Evolutionary conservation across 2,888 invertebrate species (phyloP).

Genomic region (Pocota personata): DNA sequence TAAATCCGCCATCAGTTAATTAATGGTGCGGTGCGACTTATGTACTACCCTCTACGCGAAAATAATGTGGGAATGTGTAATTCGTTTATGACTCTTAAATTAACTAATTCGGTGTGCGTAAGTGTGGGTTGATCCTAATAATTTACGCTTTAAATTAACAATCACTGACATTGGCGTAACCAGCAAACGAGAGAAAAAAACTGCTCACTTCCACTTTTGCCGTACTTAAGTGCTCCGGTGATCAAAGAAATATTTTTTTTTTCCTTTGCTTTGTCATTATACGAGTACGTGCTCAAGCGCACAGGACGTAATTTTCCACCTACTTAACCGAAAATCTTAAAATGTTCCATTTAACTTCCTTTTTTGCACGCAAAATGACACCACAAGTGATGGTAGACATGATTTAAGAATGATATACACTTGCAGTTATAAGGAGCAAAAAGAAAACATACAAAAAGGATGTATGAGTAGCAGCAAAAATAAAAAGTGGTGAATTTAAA

Average conservation of each 20-base stretch:
- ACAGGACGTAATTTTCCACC: slow-evolving; percentile 45
- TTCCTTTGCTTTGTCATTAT: not conserved
- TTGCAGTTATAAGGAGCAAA: not conserved
- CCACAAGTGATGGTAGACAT: slow-evolving; percentile 18
- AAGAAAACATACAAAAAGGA: not conserved
- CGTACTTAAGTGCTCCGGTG: not conserved
- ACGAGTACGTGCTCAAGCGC: slow-evolving; percentile 49
- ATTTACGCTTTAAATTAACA: slow-evolving; percentile 12
- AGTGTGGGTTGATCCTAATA: slow-evolving; percentile 15
- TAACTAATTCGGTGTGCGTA: not conserved
- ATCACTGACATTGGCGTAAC: slow-evolving; percentile 4
- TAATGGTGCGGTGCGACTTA: not conserved
- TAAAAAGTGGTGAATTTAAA: slow-evolving; percentile 18
- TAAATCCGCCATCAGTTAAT: not conserved
- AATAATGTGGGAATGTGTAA: slow-evolving; percentile 5
- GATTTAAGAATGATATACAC: not conserved
- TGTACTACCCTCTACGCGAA: not conserved
- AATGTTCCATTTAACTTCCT: slow-evolving; percentile 42
- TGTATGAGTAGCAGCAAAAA: not conserved
- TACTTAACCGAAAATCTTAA: slow-evolving; percentile 49
- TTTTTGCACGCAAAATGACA: slow-evolving; percentile 16
- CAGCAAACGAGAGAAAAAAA: not conserved
- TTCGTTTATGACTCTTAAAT: not conserved
- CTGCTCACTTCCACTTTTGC: not conserved
- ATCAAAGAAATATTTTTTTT: not conserved